These are phyloP conservation scores for Hylaeus anthracinus DNA, from an alignment of 1,140 invertebrate genomes.

Conservation along the genomic window DNA sequence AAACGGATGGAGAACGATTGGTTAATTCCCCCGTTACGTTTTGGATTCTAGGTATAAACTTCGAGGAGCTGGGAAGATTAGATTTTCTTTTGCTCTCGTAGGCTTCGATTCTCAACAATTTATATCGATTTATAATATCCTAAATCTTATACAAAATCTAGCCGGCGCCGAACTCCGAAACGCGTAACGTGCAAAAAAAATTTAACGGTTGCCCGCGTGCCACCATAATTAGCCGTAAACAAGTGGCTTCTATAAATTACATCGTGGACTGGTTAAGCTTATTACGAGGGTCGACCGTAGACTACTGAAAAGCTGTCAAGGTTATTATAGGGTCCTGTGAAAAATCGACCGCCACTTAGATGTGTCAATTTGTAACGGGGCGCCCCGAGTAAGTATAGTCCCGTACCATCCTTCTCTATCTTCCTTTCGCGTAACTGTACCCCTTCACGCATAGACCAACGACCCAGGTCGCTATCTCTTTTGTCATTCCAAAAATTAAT, in stretches of 20 bases:
- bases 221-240: conserved; percentile 57
- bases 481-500: no score
- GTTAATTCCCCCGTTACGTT: neutral
- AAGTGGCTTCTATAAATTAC: conserved; percentile 61
- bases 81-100: no score
- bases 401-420: neutral
- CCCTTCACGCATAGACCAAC: no score
- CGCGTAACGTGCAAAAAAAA: neutral
- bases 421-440: neutral
- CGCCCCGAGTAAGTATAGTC: conserved; percentile 32
- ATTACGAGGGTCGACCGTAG: conserved; percentile 56
- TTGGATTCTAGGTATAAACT: neutral
- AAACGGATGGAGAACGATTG: neutral
- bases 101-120: no score
- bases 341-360: conserved; percentile 52
- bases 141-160: neutral
- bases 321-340: conserved; percentile 58
- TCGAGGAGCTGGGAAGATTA: no score
- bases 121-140: neutral
- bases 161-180: neutral
- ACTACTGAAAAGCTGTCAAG: conserved; percentile 57
- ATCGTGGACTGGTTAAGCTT: conserved; percentile 59
- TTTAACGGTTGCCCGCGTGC: conserved; percentile 5
- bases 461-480: no score
- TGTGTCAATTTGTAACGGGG: conserved; percentile 53